Base-by-base conservation (phyloP, 2,888 invertebrate genomes). In the Lepeophtheirus nordmannii region DNA sequence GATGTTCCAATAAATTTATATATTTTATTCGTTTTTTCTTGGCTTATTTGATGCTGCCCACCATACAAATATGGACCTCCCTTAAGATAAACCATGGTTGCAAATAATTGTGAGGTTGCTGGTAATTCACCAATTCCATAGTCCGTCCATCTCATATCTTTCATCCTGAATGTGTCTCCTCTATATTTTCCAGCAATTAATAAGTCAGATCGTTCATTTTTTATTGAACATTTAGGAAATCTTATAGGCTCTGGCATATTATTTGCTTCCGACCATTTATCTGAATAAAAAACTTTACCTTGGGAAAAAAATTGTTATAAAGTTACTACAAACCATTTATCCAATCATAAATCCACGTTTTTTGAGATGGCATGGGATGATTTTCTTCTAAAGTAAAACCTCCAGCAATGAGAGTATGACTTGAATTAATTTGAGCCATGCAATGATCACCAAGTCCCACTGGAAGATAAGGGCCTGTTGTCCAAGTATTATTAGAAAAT, bases 391-490 rank as follows among this genome's bases (percentile, higher is more conserved):
- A 17, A 14, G 53, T 14, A 46, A 30, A 46, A 5, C 53, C 53
- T 8, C 53, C 53, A 3, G 53, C 53, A n/a, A 46, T 46, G 53
- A 46, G 53, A 8, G 53, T 46, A 46, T 46, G 53, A n/a, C 3
- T 46, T 14, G 53, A 46, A 17, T 46, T 46, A 17, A 46, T 46
- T 46, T 46, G n/a, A 14, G 53, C 53, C 53, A 46, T 46, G 8
- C 53, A 46, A 46, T 46, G 53, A 46, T 46, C 53, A n/a, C 53
- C 53, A 46, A 46, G 53, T 14, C 53, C 53, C 53, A 46, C 53
- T n/a, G 53, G 53, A 17, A 46, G 53, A 8, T 46, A 14, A 14
- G 53, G 53, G 17, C 53, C 53, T 8, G 14, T 8, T n/a, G n/a
- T 46, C 53, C 53, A 46, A 17, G n/a, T 46, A 2, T 5, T 46